Evolutionary conservation across 2,797 vertebrate species (phyloP), one percentile per base, ranked within the genome.

Genomic region (Eutrigla gurnardus): DNA sequence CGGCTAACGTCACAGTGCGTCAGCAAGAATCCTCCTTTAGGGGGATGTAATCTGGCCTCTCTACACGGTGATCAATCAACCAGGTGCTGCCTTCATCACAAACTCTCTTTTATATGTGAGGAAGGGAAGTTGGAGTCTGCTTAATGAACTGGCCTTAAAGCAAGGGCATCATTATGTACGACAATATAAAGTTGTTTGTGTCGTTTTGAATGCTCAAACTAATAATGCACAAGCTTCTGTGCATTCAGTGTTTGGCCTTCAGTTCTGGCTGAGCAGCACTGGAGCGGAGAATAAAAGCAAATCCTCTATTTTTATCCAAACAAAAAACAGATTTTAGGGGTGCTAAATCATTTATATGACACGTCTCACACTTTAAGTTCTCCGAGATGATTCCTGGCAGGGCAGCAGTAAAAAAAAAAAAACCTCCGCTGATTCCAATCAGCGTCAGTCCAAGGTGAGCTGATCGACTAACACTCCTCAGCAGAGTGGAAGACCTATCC

Each of bases 51-150:
- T 69, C 47, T 77, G 67, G 75, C 53, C 40, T 53, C 52, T 77
- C 62, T 72, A 60, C 78, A 69, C 36, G 11, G 61, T 25, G 57
- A 84, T 87, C 76, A 71, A 66, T 87, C 65, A 71, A 65, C 33
- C 42, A 47, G 53, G 17, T 71, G 61, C 33, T 57, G 39, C 13
- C 33, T 35, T 47, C 13, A 3, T 46, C 36, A 33, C 57, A 58
- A 64, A 62, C 25, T 36, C 49, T 37, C 10, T 10, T 54, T 55
- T 58, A 11, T 32, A 15, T 52, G 40, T 62, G 37, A 6, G 47
- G 36, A 4, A 5, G 10, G 15, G 49, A 50, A 6, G 14, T 36
- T 18, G 12, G 4, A 36, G n/a, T 36, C 35, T 39, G 3, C 39
- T 40, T n/a, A n/a, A 49, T 61, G 4, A 35, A n/a, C 39, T 25